Evolutionary conservation across 2,888 invertebrate genomes (phyloP).

Genomic region (Ypsolopha scabrella): DNA sequence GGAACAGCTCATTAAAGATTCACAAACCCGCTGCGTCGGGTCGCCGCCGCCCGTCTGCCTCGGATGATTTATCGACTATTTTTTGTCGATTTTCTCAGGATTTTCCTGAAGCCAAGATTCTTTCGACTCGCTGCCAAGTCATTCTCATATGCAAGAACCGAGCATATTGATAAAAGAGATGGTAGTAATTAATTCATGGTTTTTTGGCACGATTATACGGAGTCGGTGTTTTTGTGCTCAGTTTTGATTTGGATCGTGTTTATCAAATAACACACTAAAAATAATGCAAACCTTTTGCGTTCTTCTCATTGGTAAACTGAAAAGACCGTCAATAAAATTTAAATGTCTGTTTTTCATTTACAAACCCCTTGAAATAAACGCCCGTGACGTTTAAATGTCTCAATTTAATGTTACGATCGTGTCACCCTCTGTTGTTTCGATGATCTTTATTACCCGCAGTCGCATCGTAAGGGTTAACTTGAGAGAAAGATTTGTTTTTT

Average conservation of each 20-base stretch:
- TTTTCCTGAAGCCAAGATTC: constrained; percentile 35
- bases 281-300: too few relatives aligned
- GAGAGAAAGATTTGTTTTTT: constrained; percentile 42
- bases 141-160: constrained; percentile 24
- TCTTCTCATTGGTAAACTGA: too few relatives aligned
- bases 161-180: constrained; percentile 54
- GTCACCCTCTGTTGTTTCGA: constrained; percentile 25
- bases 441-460: constrained; percentile 37
- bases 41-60: constrained; percentile 38
- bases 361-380: too few relatives aligned
- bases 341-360: too few relatives aligned
- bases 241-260: too few relatives aligned
- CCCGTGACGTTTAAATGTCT: constrained; percentile 27
- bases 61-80: constrained; percentile 55
- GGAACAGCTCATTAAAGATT: constrained; percentile 51
- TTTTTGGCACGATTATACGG: constrained; percentile 18
- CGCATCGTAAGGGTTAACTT: constrained; percentile 56
- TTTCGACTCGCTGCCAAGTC: constrained; percentile 37
- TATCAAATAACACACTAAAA: too few relatives aligned
- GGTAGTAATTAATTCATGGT: constrained; percentile 28
- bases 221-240: too few relatives aligned
- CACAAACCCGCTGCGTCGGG: constrained; percentile 28
- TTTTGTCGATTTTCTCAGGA: constrained; percentile 47
- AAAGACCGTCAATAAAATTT: too few relatives aligned
- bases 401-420: constrained; percentile 48